Evolutionary conservation across 2,888 invertebrate genomes (phyloP).

Genomic region (Limnephilus lunatus): DNA sequence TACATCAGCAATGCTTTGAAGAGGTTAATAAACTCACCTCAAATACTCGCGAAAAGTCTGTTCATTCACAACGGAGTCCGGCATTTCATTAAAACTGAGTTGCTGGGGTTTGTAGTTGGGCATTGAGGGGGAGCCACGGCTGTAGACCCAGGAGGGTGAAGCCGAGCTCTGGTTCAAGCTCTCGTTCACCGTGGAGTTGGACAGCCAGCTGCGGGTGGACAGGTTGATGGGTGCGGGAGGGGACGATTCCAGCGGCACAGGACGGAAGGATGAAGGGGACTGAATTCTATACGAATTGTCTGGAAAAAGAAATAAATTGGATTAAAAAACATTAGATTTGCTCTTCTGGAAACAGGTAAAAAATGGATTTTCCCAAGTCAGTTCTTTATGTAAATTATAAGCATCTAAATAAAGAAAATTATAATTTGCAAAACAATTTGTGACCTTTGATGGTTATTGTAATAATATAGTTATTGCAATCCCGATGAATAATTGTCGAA

Average conservation of each 20-base stretch:
- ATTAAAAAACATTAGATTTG: not conserved
- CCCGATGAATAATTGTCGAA: too few species aligned
- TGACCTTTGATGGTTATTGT: not conserved
- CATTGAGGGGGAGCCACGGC: constrained; percentile 68
- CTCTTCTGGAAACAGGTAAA: not conserved
- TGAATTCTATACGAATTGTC: constrained; percentile 67
- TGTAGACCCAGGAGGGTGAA: constrained; percentile 72
- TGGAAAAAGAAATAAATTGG: constrained; percentile 58
- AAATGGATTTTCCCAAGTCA: not conserved
- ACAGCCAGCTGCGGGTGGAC: constrained; percentile 70
- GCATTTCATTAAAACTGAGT: constrained; percentile 55
- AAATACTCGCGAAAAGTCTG: constrained; percentile 74
- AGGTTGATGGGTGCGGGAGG: constrained; percentile 48
- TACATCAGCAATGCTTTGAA: not conserved
- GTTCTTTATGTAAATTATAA: not conserved
- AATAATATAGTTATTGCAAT: too few species aligned
- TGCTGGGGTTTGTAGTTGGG: constrained; percentile 60
- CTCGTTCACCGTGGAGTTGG: constrained; percentile 69
- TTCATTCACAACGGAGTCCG: constrained; percentile 76
- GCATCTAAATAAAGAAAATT: not conserved
- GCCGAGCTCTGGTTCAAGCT: constrained; percentile 69
- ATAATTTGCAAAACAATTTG: not conserved
- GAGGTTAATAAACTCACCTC: constrained; percentile 67
- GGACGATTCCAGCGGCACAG: constrained; percentile 11
- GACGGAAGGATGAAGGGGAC: constrained; percentile 22